phyloP scores from a whole-genome alignment of 1,140 invertebrate species.

The Meteorus sp. region DNA sequence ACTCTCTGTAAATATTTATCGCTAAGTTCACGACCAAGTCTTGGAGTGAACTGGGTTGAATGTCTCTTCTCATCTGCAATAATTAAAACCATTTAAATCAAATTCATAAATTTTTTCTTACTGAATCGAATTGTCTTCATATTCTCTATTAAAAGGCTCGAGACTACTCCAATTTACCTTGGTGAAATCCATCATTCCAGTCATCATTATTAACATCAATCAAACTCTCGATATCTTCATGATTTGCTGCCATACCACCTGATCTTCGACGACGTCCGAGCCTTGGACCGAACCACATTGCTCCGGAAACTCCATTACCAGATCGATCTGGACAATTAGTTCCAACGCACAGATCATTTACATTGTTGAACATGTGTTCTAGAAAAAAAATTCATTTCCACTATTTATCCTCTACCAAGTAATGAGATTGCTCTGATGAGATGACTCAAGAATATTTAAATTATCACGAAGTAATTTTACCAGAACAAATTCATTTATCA shows the following conservation, averaged over 20 bases:
- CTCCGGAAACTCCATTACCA: constrained; percentile 38
- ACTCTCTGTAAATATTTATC: constrained; percentile 27
- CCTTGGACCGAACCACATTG: constrained; percentile 55
- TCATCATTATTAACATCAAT: constrained; percentile 32
- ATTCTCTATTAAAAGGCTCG: too few species aligned
- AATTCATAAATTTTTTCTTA: background rate
- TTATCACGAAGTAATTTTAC: too few species aligned
- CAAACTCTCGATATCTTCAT: too few species aligned
- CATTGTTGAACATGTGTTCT: constrained; percentile 15
- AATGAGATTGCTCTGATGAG: too few species aligned
- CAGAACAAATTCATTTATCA: too few species aligned
- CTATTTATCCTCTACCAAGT: background rate
- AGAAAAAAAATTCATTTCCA: constrained; percentile 1
- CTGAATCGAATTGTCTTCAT: background rate
- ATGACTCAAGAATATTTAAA: too few species aligned
- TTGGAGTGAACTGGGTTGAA: constrained; percentile 40
- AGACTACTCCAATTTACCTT: constrained; percentile 29
- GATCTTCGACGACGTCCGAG: constrained; percentile 49
- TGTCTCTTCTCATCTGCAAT: constrained; percentile 20
- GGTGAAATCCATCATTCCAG: constrained; percentile 41
- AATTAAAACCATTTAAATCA: too few species aligned
- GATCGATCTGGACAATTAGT: constrained; percentile 39
- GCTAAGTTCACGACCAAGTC: constrained; percentile 43
- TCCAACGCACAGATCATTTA: constrained; percentile 39
- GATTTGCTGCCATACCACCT: constrained; percentile 35